Conservation (phyloP, 2,113 vertebrate genomes). For the Scytalopus superciliaris region DNA sequence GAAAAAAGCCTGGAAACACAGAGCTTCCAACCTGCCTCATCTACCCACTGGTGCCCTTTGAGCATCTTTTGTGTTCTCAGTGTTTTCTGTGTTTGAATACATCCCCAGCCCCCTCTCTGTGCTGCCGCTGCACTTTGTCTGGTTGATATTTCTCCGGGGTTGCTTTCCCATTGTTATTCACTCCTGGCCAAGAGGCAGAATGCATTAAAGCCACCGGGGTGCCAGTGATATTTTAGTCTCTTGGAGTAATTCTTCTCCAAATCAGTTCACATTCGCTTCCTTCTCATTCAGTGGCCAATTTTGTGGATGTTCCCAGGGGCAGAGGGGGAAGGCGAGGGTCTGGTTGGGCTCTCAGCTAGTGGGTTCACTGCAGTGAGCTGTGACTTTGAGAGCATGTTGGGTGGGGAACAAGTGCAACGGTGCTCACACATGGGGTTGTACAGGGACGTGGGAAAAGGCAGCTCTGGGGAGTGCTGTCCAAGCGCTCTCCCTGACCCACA, state of each 20-base stretch:
- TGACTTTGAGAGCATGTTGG: rapidly evolving
- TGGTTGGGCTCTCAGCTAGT: background rate
- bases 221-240: conserved; percentile 9
- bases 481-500: background rate
- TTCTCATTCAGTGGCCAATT: background rate
- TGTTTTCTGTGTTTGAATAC: conserved; percentile 33
- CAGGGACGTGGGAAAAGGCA: rapidly evolving
- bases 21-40: rapidly evolving
- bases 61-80: conserved; percentile 20
- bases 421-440: rapidly evolving
- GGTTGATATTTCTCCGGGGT: conserved; percentile 53
- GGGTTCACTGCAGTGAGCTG: background rate
- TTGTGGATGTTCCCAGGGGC: background rate
- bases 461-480: background rate
- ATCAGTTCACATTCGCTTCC: background rate
- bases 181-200: conserved; percentile 50
- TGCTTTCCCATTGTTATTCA: conserved; percentile 43
- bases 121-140: conserved; percentile 45
- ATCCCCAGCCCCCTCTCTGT: conserved; percentile 30
- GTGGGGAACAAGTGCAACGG: rapidly evolving
- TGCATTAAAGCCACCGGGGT: conserved; percentile 8
- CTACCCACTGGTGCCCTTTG: background rate
- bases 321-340: background rate
- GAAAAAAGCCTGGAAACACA: background rate
- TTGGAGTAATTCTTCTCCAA: background rate